Conservation (phyloP, 2,113 vertebrate species). For the Tautogolabrus adspersus region DNA sequence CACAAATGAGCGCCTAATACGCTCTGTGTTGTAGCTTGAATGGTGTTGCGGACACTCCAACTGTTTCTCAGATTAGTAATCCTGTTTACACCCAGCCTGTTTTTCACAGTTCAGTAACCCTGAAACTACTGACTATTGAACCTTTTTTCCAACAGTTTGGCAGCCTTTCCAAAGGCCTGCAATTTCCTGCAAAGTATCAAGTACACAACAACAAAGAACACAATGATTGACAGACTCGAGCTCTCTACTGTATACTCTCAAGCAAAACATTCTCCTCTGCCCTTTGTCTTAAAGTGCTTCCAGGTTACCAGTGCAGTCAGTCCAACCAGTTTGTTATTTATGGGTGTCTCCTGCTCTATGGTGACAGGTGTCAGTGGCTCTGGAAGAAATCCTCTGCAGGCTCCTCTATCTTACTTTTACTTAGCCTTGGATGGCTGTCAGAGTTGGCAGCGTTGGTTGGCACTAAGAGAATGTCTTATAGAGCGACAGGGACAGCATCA, state of each 20-base stretch:
- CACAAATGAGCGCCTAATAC: constrained; percentile 52
- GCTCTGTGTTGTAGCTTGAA: constrained; percentile 42
- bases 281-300: constrained; percentile 36
- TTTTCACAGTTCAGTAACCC: constrained; percentile 29
- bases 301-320: constrained; percentile 57
- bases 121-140: constrained; percentile 7
- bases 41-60: neutral
- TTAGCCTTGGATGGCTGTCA: constrained; percentile 51
- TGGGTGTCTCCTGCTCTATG: constrained; percentile 38
- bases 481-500: neutral
- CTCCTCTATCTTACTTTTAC: constrained; percentile 50
- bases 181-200: constrained; percentile 25
- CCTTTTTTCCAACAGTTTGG: constrained; percentile 9
- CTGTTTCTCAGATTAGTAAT: constrained; percentile 17
- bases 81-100: neutral
- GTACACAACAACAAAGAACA: constrained; percentile 10
- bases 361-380: constrained; percentile 62
- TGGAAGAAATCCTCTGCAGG: constrained; percentile 42
- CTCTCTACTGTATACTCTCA: constrained; percentile 37
- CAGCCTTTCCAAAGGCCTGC: constrained; percentile 13
- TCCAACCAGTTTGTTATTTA: constrained; percentile 69
- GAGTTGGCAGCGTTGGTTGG: constrained; percentile 23
- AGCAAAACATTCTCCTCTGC: constrained; percentile 48
- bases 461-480: constrained; percentile 20
- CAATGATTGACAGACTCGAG: constrained; percentile 51